Conservation (phyloP, 1,140 invertebrate species). For the Parapsyche elsis region DNA sequence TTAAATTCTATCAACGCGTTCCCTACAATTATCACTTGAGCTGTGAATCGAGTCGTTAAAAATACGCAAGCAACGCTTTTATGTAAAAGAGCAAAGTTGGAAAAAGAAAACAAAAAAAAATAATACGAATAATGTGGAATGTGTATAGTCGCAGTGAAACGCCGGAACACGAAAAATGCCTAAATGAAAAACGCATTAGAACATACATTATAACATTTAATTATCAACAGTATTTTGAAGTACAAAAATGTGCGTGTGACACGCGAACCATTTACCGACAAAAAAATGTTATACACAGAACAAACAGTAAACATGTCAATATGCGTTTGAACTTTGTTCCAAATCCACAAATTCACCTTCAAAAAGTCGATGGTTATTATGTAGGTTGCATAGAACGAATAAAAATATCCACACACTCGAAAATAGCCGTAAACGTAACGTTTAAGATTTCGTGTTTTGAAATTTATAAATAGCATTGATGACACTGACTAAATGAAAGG, state of each 20-base stretch:
- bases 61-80: too few relatives aligned
- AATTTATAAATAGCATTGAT: conserved; percentile 18
- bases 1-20: too few relatives aligned
- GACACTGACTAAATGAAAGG: conserved; percentile 19
- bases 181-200: conserved; percentile 50
- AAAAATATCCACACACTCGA: not conserved
- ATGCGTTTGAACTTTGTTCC: conserved; percentile 33
- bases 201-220: conserved; percentile 52
- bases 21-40: too few relatives aligned
- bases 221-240: conserved; percentile 51
- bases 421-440: not conserved
- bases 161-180: conserved; percentile 32
- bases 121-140: conserved; percentile 6
- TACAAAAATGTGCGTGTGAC: conserved; percentile 47
- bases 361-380: conserved; percentile 6
- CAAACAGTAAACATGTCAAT: conserved; percentile 52
- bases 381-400: not conserved
- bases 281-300: conserved; percentile 49
- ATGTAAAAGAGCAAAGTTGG: too few relatives aligned
- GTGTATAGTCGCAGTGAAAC: conserved; percentile 13
- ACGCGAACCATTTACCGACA: conserved; percentile 40
- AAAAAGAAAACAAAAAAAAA: conserved; percentile 1
- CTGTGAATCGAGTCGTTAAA: too few relatives aligned
- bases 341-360: conserved; percentile 30
- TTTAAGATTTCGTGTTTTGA: not conserved